phyloP scores from a whole-genome alignment of 2,113 vertebrate genomes.

The Cardinalis cardinalis region DNA sequence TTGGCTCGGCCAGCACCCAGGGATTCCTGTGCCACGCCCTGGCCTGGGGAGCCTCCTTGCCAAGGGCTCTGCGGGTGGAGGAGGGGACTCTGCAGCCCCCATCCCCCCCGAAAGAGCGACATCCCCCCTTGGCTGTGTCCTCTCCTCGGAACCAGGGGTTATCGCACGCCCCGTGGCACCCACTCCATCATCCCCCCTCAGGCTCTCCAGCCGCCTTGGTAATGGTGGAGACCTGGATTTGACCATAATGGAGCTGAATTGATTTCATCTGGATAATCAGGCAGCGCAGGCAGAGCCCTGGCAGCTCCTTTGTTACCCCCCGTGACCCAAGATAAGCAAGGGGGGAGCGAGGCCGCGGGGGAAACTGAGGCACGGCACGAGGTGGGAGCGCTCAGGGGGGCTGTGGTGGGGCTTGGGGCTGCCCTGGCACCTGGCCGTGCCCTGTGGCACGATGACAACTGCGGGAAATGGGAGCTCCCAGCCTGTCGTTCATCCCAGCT shows the following conservation, averaged over 20 bases:
- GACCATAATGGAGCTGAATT: constrained; percentile 56
- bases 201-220: neutral
- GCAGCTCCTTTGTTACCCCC: neutral
- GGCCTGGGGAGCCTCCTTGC: accelerated
- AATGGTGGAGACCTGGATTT: constrained; percentile 45
- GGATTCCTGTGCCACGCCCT: neutral
- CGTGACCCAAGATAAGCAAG: neutral
- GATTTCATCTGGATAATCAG: constrained; percentile 57
- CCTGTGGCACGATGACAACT: accelerated
- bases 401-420: accelerated
- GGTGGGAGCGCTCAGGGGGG: accelerated
- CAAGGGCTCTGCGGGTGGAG: neutral
- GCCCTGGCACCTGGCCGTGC: accelerated
- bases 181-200: constrained; percentile 34
- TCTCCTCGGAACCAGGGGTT: neutral
- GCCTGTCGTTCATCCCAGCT: accelerated
- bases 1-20: accelerated
- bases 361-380: neutral
- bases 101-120: neutral
- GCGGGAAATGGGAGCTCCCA: neutral
- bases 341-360: accelerated
- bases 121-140: neutral
- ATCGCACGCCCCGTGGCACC: constrained; percentile 21
- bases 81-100: neutral
- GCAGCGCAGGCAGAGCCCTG: neutral